Evolutionary conservation across 2,797 vertebrate species (phyloP).

Genomic region (Anolis apletophallus): DNA sequence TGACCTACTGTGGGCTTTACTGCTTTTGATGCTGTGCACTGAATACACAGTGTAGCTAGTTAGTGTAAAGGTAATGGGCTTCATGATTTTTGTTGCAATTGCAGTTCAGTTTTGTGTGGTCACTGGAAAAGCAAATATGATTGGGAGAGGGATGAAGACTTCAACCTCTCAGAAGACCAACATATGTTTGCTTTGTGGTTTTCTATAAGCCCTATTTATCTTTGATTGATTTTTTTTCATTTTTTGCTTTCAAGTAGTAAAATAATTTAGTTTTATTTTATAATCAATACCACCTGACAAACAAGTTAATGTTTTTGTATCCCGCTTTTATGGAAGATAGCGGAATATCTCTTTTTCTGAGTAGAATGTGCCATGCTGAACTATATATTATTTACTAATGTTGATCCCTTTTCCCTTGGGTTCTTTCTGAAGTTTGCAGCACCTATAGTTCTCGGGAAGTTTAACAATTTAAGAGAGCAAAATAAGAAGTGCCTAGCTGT

Average conservation of each 20-base stretch:
- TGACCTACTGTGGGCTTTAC: constrained; percentile 19
- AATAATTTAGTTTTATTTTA: constrained; percentile 41
- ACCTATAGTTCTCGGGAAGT: constrained; percentile 48
- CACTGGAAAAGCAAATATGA: not conserved
- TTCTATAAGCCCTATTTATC: constrained; percentile 44
- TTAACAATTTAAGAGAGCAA: constrained; percentile 18
- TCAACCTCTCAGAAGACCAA: not conserved
- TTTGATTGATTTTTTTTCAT: not conserved
- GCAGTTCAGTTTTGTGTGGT: constrained; percentile 38
- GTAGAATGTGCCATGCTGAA: constrained; percentile 43
- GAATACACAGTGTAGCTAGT: constrained; percentile 12
- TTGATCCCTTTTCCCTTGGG: constrained; percentile 42
- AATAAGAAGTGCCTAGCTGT: not conserved
- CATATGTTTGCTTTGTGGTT: constrained; percentile 10
- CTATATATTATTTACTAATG: constrained; percentile 69
- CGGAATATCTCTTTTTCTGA: not conserved
- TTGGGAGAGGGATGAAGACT: not conserved
- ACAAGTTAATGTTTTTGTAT: constrained; percentile 38
- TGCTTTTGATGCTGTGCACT: constrained; percentile 25
- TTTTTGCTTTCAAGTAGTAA: constrained; percentile 17
- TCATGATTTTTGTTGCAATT: constrained; percentile 32
- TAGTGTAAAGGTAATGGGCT: constrained; percentile 33
- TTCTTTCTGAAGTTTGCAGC: constrained; percentile 42
- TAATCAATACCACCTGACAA: constrained; percentile 51
- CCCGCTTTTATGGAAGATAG: constrained; percentile 11